Evolutionary conservation across 64 coral and sea anemone species (phyloP).

Genomic region (Astreopora myriophthalma): DNA sequence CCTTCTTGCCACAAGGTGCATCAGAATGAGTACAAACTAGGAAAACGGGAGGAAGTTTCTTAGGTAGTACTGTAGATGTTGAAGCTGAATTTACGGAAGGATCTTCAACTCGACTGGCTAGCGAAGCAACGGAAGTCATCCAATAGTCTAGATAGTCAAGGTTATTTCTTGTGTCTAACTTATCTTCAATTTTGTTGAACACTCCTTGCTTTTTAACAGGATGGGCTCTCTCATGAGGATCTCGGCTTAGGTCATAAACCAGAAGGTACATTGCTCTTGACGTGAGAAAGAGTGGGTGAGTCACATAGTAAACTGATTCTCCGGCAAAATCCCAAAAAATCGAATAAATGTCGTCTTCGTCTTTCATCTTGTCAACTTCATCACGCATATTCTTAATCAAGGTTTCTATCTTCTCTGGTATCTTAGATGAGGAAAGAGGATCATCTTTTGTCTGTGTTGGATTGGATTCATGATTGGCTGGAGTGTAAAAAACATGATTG

Average conservation of each 20-base stretch:
- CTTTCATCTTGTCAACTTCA: not conserved
- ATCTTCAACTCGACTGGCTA: not conserved
- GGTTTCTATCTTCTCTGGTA: not conserved
- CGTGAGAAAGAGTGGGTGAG: conserved; percentile 36
- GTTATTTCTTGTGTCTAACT: not conserved
- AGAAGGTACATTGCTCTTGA: not conserved
- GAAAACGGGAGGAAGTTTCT: conserved; percentile 3
- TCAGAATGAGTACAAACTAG: conserved; percentile 10
- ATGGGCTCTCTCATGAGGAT: not conserved
- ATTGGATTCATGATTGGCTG: not conserved
- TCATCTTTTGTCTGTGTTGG: not conserved
- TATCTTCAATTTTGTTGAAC: conserved; percentile 4
- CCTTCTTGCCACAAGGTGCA: not conserved
- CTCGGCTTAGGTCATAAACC: not conserved
- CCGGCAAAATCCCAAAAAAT: conserved; percentile 35
- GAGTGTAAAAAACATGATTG: not conserved
- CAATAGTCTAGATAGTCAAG: conserved; percentile 10
- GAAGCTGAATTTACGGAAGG: not conserved
- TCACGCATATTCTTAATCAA: not conserved
- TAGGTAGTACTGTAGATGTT: not conserved
- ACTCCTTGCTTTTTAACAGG: conserved; percentile 1
- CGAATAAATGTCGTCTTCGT: not conserved
- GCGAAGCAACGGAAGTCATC: conserved; percentile 22
- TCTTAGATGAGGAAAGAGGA: not conserved
- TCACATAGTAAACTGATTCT: conserved; percentile 23